These are phyloP conservation scores for Callyntrura sp. DNA, from an alignment of 2,888 invertebrate species.

Conservation along the genomic window DNA sequence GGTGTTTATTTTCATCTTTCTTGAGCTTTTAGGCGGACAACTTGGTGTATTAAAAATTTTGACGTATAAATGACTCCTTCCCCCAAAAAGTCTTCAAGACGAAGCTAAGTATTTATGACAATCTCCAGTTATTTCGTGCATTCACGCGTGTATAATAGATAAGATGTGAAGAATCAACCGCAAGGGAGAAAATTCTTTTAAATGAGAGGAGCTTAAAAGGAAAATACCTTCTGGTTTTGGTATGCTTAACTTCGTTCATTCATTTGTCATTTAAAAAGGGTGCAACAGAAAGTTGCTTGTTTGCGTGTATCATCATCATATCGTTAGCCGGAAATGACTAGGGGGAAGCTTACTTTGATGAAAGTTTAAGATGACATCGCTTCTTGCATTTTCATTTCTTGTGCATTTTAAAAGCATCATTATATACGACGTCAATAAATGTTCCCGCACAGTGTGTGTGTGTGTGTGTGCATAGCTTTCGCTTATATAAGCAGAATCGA, in stretches of 20 bases:
- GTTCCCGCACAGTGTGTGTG: neutral
- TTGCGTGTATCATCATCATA: constrained; percentile 30
- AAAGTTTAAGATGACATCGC: constrained; percentile 54
- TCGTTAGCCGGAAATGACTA: constrained; percentile 61
- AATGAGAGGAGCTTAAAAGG: neutral
- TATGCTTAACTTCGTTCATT: neutral
- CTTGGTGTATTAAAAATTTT: too few species aligned
- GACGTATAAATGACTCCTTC: too few species aligned
- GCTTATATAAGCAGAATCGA: neutral
- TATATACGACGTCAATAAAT: neutral
- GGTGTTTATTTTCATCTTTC: neutral
- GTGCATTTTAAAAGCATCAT: constrained; percentile 15
- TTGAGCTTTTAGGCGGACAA: neutral
- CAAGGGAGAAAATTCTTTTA: neutral
- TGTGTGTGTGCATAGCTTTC: neutral
- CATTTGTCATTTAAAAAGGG: constrained; percentile 31
- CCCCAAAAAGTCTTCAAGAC: neutral
- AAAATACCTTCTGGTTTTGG: neutral
- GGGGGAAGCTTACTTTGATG: constrained; percentile 45
- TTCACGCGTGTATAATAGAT: neutral
- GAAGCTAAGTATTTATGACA: constrained; percentile 52
- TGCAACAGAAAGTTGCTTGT: neutral
- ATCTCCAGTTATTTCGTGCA: constrained; percentile 25
- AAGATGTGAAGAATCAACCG: constrained; percentile 24
- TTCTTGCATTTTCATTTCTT: constrained; percentile 2